Evolutionary conservation across 37 sponge, comb jelly and placozoan species (phyloP).

Genomic region (Cliona cf. orientalis): DNA sequence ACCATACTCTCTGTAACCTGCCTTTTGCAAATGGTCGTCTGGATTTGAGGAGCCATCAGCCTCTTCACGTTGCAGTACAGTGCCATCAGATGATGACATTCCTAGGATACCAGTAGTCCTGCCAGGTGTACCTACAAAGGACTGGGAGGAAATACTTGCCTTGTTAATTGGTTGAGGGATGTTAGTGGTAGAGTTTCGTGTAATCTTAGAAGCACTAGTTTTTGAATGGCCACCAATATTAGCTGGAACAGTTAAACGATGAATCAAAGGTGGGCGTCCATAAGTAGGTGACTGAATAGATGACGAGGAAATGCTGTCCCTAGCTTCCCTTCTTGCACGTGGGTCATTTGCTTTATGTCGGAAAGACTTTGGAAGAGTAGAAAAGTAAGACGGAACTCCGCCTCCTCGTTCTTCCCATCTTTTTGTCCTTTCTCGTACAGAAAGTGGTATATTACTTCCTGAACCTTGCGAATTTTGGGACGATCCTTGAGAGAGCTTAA

Average conservation of each 20-base stretch:
- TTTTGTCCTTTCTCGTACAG: slow-evolving; percentile 50
- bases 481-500: not conserved
- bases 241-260: not conserved
- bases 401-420: slow-evolving; percentile 54
- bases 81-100: not conserved
- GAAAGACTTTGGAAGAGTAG: slow-evolving; percentile 45
- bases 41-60: slow-evolving; percentile 15
- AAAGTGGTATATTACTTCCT: not conserved
- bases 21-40: not conserved
- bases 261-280: not conserved
- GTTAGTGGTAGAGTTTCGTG: not conserved
- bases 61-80: not conserved
- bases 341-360: slow-evolving; percentile 15
- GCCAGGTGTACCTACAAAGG: not conserved
- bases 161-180: not conserved
- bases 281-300: not conserved
- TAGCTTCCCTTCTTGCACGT: not conserved
- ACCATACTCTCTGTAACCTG: not conserved
- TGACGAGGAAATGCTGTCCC: not conserved
- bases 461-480: slow-evolving; percentile 22
- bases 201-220: not conserved
- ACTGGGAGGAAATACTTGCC: not conserved
- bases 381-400: slow-evolving; percentile 34
- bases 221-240: not conserved
- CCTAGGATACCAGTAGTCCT: not conserved